Conservation (phyloP, 2,113 vertebrate genomes). For the Hydropotes inermis region DNA sequence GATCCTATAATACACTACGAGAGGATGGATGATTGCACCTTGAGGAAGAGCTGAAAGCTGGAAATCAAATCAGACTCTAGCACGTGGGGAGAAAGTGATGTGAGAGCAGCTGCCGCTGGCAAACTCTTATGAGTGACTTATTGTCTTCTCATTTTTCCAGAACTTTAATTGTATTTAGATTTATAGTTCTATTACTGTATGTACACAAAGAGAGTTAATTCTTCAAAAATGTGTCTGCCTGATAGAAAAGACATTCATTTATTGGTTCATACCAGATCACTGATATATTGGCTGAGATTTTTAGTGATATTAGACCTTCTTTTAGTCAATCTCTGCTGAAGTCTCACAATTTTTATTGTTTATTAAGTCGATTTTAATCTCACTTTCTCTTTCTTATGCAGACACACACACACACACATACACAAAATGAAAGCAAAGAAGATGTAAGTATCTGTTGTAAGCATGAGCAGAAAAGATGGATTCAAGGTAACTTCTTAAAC, state of each 20-base stretch:
- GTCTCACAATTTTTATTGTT: conserved; percentile 19
- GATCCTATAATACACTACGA: neutral
- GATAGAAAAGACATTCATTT: neutral
- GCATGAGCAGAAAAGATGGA: neutral
- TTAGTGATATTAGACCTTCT: conserved; percentile 30
- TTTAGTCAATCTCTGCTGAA: conserved; percentile 45
- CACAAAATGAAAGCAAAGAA: neutral
- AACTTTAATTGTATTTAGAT: neutral
- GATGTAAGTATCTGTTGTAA: neutral
- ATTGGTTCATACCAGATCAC: neutral
- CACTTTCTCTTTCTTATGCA: neutral
- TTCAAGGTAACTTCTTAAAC: neutral
- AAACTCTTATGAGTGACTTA: neutral
- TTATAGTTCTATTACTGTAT: conserved; percentile 10
- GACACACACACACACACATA: neutral
- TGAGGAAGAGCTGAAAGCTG: neutral
- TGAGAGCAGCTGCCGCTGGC: neutral
- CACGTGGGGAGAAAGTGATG: neutral
- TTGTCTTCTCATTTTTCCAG: neutral
- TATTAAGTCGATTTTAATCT: neutral
- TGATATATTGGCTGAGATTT: neutral
- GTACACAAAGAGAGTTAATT: neutral
- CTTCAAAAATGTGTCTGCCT: neutral
- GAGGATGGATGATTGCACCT: neutral
- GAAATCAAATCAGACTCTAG: neutral